Evolutionary conservation across 1,140 invertebrate species (phyloP).

Genomic region (Scaptodrosophila lebanonensis): DNA sequence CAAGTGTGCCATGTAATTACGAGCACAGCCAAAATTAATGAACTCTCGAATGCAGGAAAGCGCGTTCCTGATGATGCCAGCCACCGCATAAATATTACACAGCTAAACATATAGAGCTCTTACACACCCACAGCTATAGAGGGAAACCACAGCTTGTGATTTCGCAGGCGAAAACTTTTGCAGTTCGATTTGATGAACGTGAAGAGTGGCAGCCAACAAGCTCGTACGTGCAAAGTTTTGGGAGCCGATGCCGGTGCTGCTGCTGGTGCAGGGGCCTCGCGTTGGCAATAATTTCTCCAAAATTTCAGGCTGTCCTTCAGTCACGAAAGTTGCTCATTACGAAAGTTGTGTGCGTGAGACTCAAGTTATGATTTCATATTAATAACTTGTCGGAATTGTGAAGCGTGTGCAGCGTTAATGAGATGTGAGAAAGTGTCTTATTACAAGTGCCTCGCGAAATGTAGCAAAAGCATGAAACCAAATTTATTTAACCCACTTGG

Average conservation of each 20-base stretch:
- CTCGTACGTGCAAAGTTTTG: conserved; percentile 35
- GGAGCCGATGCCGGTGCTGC: conserved; percentile 27
- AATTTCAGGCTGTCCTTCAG: background rate
- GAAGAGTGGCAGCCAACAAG: background rate
- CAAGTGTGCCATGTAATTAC: conserved; percentile 43
- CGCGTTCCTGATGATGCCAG: background rate
- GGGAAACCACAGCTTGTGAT: background rate
- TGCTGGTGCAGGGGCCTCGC: too few species aligned
- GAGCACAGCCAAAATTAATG: conserved; percentile 46
- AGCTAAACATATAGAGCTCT: too few species aligned
- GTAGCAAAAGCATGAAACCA: too few species aligned
- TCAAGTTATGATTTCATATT: conserved; percentile 41
- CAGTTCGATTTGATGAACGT: conserved; percentile 47
- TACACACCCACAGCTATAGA: conserved; percentile 3
- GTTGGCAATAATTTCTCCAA: conserved; percentile 39
- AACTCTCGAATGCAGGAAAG: conserved; percentile 27
- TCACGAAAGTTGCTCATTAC: conserved; percentile 50
- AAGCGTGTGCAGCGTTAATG: too few species aligned
- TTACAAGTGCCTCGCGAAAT: too few species aligned
- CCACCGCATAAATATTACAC: conserved; percentile 40
- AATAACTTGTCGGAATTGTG: conserved; percentile 37
- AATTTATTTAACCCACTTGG: too few species aligned
- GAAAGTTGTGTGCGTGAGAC: conserved; percentile 30
- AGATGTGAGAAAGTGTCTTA: too few species aligned
- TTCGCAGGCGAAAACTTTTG: conserved; percentile 14